Percentiles rank a stretch among this genome's conserved stretches.
Evolutionary conservation across 2,797 vertebrate genomes (phyloP).

Genomic region (Petrocephalus sullivani): DNA sequence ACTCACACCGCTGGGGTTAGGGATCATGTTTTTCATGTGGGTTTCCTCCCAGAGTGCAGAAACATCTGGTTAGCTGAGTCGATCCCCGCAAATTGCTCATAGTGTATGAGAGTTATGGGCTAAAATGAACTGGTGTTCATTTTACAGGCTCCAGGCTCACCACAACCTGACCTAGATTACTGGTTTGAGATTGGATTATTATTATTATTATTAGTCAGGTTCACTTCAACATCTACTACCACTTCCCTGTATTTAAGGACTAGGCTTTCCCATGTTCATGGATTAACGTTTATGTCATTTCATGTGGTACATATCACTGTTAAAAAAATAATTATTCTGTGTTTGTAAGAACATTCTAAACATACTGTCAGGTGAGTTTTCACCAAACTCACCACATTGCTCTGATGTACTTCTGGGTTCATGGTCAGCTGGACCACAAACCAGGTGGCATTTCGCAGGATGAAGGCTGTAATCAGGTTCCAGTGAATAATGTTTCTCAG

Average conservation of each 20-base stretch:
- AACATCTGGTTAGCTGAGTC: not conserved
- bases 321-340: not conserved
- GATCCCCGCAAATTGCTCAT: not conserved
- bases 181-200: not conserved
- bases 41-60: not conserved
- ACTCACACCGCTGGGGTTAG: not conserved
- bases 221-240: not conserved
- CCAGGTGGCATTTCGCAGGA: slow-evolving; percentile 76
- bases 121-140: not conserved
- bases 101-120: not conserved
- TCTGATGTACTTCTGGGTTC: slow-evolving; percentile 75
- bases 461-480: slow-evolving; percentile 80
- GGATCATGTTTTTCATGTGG: not conserved
- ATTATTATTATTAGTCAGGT: not conserved
- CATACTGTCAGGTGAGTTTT: not conserved
- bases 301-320: not conserved
- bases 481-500: slow-evolving; percentile 83
- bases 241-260: not conserved
- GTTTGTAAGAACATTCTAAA: not conserved
- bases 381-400: slow-evolving; percentile 69
- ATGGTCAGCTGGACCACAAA: slow-evolving; percentile 78
- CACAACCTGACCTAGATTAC: not conserved
- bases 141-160: not conserved
- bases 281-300: not conserved
- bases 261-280: not conserved